Base-by-base conservation (phyloP, 2,113 vertebrate genomes). In the Labeo rohita region DNA sequence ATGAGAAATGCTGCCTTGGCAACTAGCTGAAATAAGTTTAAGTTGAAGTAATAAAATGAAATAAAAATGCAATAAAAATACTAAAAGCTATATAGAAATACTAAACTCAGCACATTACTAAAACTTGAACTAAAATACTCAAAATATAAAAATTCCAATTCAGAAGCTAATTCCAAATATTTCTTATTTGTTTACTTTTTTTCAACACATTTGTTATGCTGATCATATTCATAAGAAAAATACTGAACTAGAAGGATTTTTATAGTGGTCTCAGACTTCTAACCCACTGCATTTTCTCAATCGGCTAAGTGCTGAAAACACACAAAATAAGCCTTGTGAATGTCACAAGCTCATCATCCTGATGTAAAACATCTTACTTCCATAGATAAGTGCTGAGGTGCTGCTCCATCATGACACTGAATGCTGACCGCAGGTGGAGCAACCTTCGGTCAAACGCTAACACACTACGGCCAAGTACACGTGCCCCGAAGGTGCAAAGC, bases 401-500 rank as follows among this genome's bases (percentile, higher is more conserved):
- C 87, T 95, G 96, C 92, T 98, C 97, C 94, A 98, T 93, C 97
- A 98, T 98, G 91, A 95, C 94, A 89, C 94, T 96, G 93, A 98
- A 94, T 87, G 97, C 97, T 91, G 96, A 96, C 90, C 95, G 95
- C 92, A 97, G 93, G 78, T 94, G 96, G 87, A 97, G 96, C 95
- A 97, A 96, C 90, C 96, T 95, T 83, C 97, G 95, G 93, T 98
- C 96, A 70, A 98, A 98, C 34, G 96, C 96, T 45, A 97, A 97
- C 91, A 95, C 96, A 92, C 96, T 96, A 93, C 96, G 96, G 85
- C 97, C 97, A 87, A 97, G 94, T 79, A 96, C 95, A 85, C 93
- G 96, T 90, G 97, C 98, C 92, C 97, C 98, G 86, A 98, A 98
- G 89, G 97, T 96, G 95, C 97, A 99, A 92, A 97, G 94, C 97